These are phyloP conservation scores for Rugalucina vietnamica DNA, from an alignment of 2,888 invertebrate genomes.

Conservation along the genomic window DNA sequence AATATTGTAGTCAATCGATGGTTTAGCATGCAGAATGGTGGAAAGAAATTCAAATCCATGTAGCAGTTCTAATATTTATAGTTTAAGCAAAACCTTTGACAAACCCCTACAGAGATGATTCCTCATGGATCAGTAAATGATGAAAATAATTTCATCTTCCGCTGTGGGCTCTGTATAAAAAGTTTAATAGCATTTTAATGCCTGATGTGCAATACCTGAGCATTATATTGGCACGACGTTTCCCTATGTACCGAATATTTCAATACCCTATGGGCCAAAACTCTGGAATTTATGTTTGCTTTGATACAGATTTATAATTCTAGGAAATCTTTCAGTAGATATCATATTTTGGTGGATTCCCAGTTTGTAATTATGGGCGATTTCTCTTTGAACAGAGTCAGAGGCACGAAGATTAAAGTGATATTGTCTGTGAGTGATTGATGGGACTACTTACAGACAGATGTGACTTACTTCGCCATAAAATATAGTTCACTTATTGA, in stretches of 20 bases:
- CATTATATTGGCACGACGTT: not conserved
- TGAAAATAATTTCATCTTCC: not conserved
- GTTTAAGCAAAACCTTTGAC: not conserved
- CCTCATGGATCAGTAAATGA: not conserved
- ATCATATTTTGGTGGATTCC: conserved; percentile 4
- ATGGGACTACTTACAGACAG: conserved; percentile 33
- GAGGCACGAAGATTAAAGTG: conserved; percentile 50
- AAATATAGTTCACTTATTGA: conserved; percentile 41
- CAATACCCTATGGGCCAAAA: not conserved
- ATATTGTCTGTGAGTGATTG: conserved; percentile 57
- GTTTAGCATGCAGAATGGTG: not conserved
- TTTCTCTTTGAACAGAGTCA: conserved; percentile 50
- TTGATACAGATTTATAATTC: conserved; percentile 4
- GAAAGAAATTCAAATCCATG: not conserved
- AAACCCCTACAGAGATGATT: not conserved
- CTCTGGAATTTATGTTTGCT: not conserved
- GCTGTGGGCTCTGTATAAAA: not conserved
- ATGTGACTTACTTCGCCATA: conserved; percentile 40
- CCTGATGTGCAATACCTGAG: not conserved
- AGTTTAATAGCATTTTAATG: not conserved
- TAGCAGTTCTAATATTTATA: not conserved
- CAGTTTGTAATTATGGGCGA: not conserved
- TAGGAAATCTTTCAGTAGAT: conserved; percentile 2
- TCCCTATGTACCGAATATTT: not conserved
- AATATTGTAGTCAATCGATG: not conserved